Conservation (phyloP, 1,140 invertebrate genomes). For the Euura saliciscinereae region DNA sequence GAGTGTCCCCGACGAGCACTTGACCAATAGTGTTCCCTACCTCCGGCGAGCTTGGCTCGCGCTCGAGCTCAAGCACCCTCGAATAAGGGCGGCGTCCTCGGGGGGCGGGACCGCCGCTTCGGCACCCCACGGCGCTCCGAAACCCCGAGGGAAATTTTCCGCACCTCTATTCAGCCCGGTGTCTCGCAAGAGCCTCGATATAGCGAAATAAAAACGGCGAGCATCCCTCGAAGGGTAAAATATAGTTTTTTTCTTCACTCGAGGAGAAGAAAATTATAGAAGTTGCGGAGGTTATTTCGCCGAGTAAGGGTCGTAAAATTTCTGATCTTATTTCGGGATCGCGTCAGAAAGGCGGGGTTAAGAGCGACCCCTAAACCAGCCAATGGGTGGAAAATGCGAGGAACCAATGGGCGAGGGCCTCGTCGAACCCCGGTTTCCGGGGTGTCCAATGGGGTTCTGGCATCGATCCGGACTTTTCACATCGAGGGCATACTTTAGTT, state of each 20-base stretch:
- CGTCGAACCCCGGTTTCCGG: neutral
- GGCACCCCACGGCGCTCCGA: conserved; percentile 10
- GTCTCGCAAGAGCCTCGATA: neutral
- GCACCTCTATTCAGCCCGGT: conserved; percentile 4
- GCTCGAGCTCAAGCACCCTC: conserved; percentile 48
- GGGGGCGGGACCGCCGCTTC: conserved; percentile 39
- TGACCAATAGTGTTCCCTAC: conserved; percentile 57
- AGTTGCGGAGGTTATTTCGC: neutral
- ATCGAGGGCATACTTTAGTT: conserved; percentile 49
- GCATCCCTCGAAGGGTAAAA: neutral
- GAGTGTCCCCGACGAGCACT: conserved; percentile 60
- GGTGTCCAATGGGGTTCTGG: neutral
- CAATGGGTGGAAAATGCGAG: neutral
- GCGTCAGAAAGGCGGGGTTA: conserved; percentile 15
- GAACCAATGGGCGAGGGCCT: neutral
- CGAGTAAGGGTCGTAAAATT: too few relatives aligned
- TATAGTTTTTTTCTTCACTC: neutral
- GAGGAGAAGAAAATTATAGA: neutral
- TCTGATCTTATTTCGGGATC: too few relatives aligned
- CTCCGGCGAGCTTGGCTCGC: conserved; percentile 41
- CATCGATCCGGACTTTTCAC: conserved; percentile 30
- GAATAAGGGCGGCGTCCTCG: conserved; percentile 28
- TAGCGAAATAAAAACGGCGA: too few relatives aligned
- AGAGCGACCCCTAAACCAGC: conserved; percentile 31
- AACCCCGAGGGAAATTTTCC: neutral